Percentiles rank a stretch among this genome's conserved stretches.
phyloP scores from a whole-genome alignment of 2,888 invertebrate genomes.

The Cantharis lateralis region DNA sequence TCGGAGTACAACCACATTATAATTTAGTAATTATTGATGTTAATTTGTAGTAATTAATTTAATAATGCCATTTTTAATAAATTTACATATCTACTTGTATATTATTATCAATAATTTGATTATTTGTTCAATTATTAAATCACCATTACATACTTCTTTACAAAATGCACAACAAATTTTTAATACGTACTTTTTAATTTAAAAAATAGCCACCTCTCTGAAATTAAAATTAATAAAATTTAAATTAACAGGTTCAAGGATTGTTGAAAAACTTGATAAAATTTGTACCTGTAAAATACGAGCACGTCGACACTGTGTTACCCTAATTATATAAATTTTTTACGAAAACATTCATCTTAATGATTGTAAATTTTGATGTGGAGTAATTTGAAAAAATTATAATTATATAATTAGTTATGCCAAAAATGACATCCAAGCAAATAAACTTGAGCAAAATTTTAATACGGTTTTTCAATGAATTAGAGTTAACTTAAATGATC shows the following conservation, averaged over 20 bases:
- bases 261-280: neutral
- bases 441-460: slow-evolving; percentile 47
- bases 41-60: neutral
- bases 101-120: neutral
- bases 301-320: slow-evolving; percentile 47
- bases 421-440: slow-evolving; percentile 54
- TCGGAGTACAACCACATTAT: neutral
- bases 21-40: neutral
- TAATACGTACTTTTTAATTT: neutral
- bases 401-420: slow-evolving; percentile 57
- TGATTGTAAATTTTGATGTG: slow-evolving; percentile 43
- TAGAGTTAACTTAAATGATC: slow-evolving; percentile 20
- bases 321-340: slow-evolving; percentile 50
- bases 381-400: slow-evolving; percentile 45
- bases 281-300: slow-evolving; percentile 29
- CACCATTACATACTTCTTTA: neutral
- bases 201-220: neutral
- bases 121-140: neutral
- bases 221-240: neutral
- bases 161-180: neutral
- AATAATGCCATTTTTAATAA: neutral
- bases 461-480: slow-evolving; percentile 13
- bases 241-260: neutral
- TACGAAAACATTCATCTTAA: slow-evolving; percentile 44
- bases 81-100: neutral